Evolutionary conservation across 2,888 invertebrate species (phyloP).

Genomic region (Acanthacorydalis orientalis): DNA sequence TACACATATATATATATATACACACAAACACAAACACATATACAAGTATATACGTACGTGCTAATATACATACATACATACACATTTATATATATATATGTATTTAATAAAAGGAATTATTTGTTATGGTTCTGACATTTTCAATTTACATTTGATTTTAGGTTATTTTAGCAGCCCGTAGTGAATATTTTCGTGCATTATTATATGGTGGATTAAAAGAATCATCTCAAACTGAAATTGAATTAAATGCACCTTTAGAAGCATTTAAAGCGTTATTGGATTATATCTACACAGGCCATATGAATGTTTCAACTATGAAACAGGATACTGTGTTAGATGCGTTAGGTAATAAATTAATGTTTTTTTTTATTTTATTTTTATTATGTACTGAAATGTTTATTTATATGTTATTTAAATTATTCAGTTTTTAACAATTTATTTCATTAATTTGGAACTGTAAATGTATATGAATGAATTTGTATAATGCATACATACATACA

Average conservation of each 20-base stretch:
- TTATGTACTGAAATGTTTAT: too few species aligned
- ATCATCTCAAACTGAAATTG: constrained; percentile 62
- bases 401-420: too few species aligned
- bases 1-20: too few species aligned
- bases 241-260: constrained; percentile 64
- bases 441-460: too few species aligned
- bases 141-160: constrained; percentile 15
- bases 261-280: constrained; percentile 81
- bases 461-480: too few species aligned
- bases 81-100: background rate
- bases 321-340: constrained; percentile 55
- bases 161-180: constrained; percentile 84
- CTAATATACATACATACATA: too few species aligned
- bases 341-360: constrained; percentile 17
- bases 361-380: background rate
- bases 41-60: too few species aligned
- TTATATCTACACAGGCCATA: constrained; percentile 83
- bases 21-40: too few species aligned
- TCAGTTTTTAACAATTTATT: too few species aligned
- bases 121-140: background rate
- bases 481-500: too few species aligned
- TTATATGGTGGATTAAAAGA: constrained; percentile 66
- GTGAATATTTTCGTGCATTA: constrained; percentile 85
- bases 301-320: constrained; percentile 45
- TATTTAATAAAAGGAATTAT: background rate